Base-by-base conservation (phyloP, 1,140 invertebrate species). In the Colletes latitarsis region DNA sequence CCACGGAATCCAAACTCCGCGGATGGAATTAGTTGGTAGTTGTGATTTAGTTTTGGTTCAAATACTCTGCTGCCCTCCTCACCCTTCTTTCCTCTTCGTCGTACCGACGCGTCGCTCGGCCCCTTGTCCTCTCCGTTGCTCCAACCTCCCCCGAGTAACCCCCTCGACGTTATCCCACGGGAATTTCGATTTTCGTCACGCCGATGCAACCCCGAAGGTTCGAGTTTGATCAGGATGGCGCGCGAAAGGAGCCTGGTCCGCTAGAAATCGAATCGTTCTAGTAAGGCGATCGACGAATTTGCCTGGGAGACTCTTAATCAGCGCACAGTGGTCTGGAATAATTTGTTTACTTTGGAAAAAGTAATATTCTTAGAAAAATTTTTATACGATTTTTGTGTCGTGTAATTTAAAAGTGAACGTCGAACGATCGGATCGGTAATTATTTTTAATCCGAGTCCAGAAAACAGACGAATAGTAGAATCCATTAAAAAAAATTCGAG, bases 11-110 rank as follows among this genome's bases (percentile, higher is more conserved):
- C 55, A 81, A 78, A 81, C 77, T 78, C 77, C 49, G 39, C 55
- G 75, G 75, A 88, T 87, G 82, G 73, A 88, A 89, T 89, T 89
- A 89, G 88, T 89, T 85, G 82, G 73, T 87, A 88, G 84, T 89
- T 85, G 86, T 88, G 88, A 89, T 88, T 88, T 88, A 89, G 86
- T 88, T 89, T 88, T 82, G 71, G 58, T 84, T 85, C 83, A 62
- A 82, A 69, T 70, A 75, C 80, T 63, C 72, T 52, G 8, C 30
- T 30, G 30, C 30, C 30, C 46, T 4, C 60, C 39, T 0, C 41
- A 17, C 1, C 17, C 52, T 49, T 15, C 69, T 30, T 14, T 6
- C 46, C 17, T 0, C 49, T 19, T 66, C 19, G 49, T 41, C 15
- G 21, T 52, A 12, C 39, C 43, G 55, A 30, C 82, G n/a, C 46